These are phyloP conservation scores for Ctenochaetus hawaiiensis DNA, from an alignment of 2,797 vertebrate species.

Conservation along the genomic window DNA sequence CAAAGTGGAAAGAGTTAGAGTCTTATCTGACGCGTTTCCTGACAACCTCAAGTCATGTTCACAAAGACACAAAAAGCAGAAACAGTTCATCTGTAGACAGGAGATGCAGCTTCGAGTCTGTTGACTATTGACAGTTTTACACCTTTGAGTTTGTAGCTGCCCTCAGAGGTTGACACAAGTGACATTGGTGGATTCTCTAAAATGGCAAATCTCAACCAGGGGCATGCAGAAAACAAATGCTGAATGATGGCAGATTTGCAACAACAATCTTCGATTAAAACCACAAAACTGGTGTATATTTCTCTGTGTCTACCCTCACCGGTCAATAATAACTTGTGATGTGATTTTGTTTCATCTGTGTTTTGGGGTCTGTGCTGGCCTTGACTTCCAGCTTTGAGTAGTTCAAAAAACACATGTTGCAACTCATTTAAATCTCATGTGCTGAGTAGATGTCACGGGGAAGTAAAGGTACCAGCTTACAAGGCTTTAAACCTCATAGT, in stretches of 20 bases:
- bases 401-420: neutral
- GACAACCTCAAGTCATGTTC: constrained; percentile 40
- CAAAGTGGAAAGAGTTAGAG: constrained; percentile 55
- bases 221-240: neutral
- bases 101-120: neutral
- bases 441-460: neutral
- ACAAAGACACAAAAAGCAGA: constrained; percentile 15
- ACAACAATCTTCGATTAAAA: neutral
- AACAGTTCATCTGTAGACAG: constrained; percentile 11
- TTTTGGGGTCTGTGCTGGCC: neutral
- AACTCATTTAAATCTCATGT: neutral
- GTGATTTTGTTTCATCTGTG: neutral
- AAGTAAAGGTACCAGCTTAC: neutral
- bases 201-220: neutral
- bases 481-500: neutral
- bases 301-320: neutral
- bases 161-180: neutral
- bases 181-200: neutral
- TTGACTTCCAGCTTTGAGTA: neutral
- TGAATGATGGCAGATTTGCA: neutral
- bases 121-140: neutral
- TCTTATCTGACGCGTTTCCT: constrained; percentile 39
- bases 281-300: neutral
- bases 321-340: neutral
- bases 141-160: neutral